Conservation (phyloP, 2,113 vertebrate species). For the Athene noctua region DNA sequence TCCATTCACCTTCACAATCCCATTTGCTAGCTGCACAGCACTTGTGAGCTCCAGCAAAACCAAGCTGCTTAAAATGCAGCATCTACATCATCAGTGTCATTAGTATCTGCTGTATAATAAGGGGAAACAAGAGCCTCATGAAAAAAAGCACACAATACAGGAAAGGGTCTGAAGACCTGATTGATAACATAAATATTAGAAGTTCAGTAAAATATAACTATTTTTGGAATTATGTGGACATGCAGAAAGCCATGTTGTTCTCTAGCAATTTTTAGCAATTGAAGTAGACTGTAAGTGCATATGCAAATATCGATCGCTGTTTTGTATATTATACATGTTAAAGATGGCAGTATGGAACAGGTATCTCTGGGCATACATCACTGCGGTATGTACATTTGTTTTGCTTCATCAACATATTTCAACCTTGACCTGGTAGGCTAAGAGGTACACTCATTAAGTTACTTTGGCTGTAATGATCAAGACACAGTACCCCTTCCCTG, state of each 20-base stretch:
- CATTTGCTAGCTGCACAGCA: not conserved
- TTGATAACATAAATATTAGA: not conserved
- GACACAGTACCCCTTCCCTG: not conserved
- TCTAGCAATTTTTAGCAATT: not conserved
- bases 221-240: not conserved
- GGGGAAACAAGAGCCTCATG: not conserved
- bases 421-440: not conserved
- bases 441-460: not conserved
- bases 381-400: not conserved
- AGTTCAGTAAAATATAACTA: not conserved
- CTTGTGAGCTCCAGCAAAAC: not conserved
- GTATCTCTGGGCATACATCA: too few species aligned
- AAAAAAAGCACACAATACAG: not conserved
- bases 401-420: not conserved
- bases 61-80: not conserved
- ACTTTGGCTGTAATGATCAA: fast-evolving
- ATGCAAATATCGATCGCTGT: not conserved
- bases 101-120: not conserved
- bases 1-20: not conserved
- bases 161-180: not conserved
- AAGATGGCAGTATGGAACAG: not conserved
- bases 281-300: not conserved
- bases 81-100: not conserved
- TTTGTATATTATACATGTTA: not conserved
- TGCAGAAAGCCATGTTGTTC: not conserved